Evolutionary conservation across 2,113 vertebrate species (phyloP), one percentile per base, ranked within the genome.

Genomic region (Corythaeola cristata): DNA sequence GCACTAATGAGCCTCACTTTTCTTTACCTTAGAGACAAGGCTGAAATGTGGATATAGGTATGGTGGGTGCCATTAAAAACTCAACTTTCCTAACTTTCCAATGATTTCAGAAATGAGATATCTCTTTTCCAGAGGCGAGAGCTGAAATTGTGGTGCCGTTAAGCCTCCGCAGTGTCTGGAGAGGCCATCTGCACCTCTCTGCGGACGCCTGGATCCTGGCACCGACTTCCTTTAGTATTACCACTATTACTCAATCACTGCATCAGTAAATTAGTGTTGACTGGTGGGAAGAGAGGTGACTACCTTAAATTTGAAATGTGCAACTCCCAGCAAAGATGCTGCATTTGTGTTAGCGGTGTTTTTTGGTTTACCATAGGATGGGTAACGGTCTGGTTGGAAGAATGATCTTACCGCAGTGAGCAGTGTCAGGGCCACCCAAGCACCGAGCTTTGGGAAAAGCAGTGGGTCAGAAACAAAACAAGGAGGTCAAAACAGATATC

Each of bases 1-100:
- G 66, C 86, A 96, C 96, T 94, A 93, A 97, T 93, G 94, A 96
- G 86, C 73, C 75, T 95, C 94, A 77, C 75, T 97, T 95, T 95
- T 96, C 97, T 93, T 85, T 96, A 83, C 88, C 71, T 97, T 86
- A 93, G 96, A 94, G 93, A 91, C 71, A 92, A 85, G 83, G 78
- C 91, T 95, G 96, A 93, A 91, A 71, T 10, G 22, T 62, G 84
- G 78, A 95, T 92, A 96, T 93, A 96, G 87, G 91, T 53, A 32
- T 39, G 62, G 96, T 62, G 94, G 92, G 88, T 96, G 33, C 83
- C 76, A 73, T 97, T 96, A 95, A 97, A 81, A 94, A 81, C 76
- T 89, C 94, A 75, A 89, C 83, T 97, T 75, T n/a, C 50, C 60
- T 64, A 81, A 95, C 72, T 97, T 90, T 22, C 44, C 47, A 63